Conservation (phyloP, 2,113 vertebrate genomes). For the Clarias magur region DNA sequence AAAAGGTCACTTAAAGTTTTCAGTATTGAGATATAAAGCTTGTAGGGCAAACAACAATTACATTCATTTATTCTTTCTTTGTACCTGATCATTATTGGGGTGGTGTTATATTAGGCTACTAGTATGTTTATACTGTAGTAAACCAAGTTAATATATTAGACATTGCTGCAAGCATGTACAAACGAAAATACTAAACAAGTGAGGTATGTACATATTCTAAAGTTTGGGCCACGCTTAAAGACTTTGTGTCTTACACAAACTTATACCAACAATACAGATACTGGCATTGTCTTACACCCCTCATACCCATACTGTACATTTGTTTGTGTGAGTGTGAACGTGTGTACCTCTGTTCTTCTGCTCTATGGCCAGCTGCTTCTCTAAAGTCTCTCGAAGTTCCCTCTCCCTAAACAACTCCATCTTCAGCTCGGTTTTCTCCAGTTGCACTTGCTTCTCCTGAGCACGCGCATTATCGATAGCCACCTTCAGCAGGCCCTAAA, state of each 20-base stretch:
- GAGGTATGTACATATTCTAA: too few species aligned
- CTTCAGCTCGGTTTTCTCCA: slow-evolving; percentile 99
- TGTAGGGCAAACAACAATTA: neutral
- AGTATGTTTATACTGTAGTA: too few species aligned
- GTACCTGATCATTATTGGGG: neutral
- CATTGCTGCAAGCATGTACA: neutral
- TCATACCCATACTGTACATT: neutral
- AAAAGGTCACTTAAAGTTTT: neutral
- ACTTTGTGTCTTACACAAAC: neutral
- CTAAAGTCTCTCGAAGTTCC: slow-evolving; percentile 95
- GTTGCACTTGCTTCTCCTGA: slow-evolving; percentile 98
- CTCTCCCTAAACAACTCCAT: slow-evolving; percentile 98
- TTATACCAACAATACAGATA: neutral
- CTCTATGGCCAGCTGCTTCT: slow-evolving; percentile 97
- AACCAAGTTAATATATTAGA: too few species aligned
- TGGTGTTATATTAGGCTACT: neutral
- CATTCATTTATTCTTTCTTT: neutral
- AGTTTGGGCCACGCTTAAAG: neutral
- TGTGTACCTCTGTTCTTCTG: slow-evolving; percentile 96
- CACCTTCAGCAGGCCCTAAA: slow-evolving; percentile 96
- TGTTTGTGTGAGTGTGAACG: slow-evolving; percentile 18
- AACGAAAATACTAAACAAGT: neutral
- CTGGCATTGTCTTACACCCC: neutral
- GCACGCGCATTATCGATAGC: slow-evolving; percentile 97
- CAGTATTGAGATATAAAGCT: neutral